These are phyloP conservation scores for Xyliphius kryptos DNA, from an alignment of 2,113 vertebrate genomes.

Conservation along the genomic window DNA sequence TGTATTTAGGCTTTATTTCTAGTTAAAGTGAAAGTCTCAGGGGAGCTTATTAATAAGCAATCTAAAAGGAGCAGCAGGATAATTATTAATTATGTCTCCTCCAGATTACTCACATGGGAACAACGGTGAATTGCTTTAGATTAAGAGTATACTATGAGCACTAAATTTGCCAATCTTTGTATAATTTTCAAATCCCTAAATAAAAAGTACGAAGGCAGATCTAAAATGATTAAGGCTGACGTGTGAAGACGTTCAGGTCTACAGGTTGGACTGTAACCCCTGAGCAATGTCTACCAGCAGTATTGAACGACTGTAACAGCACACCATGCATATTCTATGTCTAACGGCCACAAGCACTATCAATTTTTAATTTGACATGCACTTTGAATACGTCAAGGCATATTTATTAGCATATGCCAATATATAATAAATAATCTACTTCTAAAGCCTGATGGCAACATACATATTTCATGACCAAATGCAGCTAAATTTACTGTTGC, in stretches of 20 bases:
- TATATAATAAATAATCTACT: conserved; percentile 57
- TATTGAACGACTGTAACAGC: conserved; percentile 42
- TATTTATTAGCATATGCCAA: conserved; percentile 62
- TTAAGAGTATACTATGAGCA: conserved; percentile 10
- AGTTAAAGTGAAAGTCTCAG: conserved; percentile 16
- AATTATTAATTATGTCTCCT: conserved; percentile 30
- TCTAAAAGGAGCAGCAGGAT: conserved; percentile 14
- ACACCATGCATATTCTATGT: conserved; percentile 45
- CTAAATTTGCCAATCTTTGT: no score
- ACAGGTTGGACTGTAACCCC: conserved; percentile 29
- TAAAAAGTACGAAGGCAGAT: no score
- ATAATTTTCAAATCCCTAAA: conserved; percentile 14
- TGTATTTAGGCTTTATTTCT: no score
- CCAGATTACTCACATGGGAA: conserved; percentile 20
- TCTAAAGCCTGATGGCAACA: conserved; percentile 45
- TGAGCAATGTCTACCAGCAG: conserved; percentile 19
- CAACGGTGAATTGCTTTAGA: conserved; percentile 4
- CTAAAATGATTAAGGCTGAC: no score
- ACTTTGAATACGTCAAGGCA: conserved; percentile 50
- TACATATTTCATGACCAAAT: conserved; percentile 56
- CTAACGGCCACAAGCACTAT: conserved; percentile 53
- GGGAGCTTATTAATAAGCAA: conserved; percentile 24
- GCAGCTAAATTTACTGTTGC: conserved; percentile 49
- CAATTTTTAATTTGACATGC: conserved; percentile 55
- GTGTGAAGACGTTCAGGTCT: no score